These are phyloP conservation scores for Agonum fuliginosum DNA, from an alignment of 2,888 invertebrate genomes.

Conservation along the genomic window DNA sequence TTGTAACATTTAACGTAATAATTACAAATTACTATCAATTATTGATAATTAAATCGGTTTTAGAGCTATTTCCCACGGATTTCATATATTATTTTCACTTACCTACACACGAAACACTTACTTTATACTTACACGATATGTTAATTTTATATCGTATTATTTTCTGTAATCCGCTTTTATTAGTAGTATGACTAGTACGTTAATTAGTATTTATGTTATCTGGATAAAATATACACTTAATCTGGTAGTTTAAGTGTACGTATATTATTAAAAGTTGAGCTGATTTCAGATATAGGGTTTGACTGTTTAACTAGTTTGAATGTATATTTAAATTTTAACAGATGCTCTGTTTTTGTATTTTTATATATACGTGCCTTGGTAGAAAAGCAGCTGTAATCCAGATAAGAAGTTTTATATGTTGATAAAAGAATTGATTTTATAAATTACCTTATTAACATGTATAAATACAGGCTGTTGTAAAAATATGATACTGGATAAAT, in stretches of 20 bases:
- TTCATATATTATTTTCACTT: not conserved
- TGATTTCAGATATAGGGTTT: conserved; percentile 22
- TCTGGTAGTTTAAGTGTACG: conserved; percentile 3
- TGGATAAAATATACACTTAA: conserved; percentile 2
- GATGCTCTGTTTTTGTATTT: conserved; percentile 21
- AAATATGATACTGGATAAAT: conserved; percentile 1
- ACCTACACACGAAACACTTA: not conserved
- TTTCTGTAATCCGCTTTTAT: not conserved
- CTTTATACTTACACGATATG: not conserved
- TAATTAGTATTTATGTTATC: conserved; percentile 12
- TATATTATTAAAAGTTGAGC: conserved; percentile 9
- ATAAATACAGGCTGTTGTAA: conserved; percentile 34
- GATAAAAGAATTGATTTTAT: conserved; percentile 39
- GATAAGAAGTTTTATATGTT: conserved; percentile 27
- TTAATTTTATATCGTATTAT: conserved; percentile 1
- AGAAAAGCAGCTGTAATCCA: conserved; percentile 38
- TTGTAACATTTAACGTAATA: not conserved
- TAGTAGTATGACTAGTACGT: no score
- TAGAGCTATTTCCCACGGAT: not conserved
- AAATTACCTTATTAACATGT: conserved; percentile 35
- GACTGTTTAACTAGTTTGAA: not conserved
- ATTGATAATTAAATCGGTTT: not conserved
- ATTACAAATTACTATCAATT: conserved; percentile 9
- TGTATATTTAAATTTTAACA: conserved; percentile 26
- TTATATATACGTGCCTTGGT: conserved; percentile 23